Evolutionary conservation across 2,113 vertebrate genomes (phyloP).

Genomic region (Ploceus nigricollis): DNA sequence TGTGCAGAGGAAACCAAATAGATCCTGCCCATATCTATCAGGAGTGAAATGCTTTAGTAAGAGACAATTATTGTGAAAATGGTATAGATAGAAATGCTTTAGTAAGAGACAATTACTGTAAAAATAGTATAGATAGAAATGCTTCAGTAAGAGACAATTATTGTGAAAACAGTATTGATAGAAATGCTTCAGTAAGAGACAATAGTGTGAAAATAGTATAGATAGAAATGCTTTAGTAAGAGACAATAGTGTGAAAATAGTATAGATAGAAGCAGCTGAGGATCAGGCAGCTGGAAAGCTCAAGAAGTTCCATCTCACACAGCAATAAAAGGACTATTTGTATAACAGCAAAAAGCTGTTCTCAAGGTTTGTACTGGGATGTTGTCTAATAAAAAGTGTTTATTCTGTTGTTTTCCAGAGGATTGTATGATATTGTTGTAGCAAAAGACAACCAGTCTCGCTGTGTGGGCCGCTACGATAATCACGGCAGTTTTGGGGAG

Average conservation of each 20-base stretch:
- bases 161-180: neutral
- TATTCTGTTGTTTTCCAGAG: conserved; percentile 75
- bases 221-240: neutral
- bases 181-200: too few relatives aligned
- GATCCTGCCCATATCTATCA: neutral
- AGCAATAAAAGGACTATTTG: neutral
- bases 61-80: neutral
- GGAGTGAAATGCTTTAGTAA: neutral
- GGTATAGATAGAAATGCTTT: neutral
- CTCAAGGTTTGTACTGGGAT: neutral
- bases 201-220: neutral
- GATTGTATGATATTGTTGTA: conserved; percentile 91
- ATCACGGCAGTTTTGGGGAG: conserved; percentile 97
- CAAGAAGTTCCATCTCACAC: neutral
- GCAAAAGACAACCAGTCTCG: conserved; percentile 79
- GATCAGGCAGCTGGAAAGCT: neutral
- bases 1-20: neutral
- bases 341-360: neutral
- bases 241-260: neutral
- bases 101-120: neutral
- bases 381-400: conserved; percentile 29
- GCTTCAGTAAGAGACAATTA: too few relatives aligned
- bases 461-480: conserved; percentile 91
- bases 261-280: neutral
- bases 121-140: neutral